Base-by-base conservation (phyloP, 2,888 invertebrate species). In the Plagiodera versicolora region DNA sequence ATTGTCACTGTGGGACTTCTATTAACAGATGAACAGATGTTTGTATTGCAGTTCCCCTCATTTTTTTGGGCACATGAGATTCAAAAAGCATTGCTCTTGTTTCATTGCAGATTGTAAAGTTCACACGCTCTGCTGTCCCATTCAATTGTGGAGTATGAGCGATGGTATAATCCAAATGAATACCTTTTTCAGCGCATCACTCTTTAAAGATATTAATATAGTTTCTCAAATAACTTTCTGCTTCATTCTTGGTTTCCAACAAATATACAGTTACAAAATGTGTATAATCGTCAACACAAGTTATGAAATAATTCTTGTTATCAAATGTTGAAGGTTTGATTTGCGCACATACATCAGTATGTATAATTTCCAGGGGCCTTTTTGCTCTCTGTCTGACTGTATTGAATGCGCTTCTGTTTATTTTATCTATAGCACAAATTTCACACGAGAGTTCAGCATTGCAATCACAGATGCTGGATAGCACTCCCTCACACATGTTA, bases 241-340 rank as follows among this genome's bases (percentile, higher is more conserved):
- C 44, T 53, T n/a, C 44, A 53, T 20, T 44, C 20, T 53, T 44
- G 18, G 9, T 10, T 53, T 53, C 19, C 20, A 53, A 19, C 10
- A 39, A 19, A 53, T 53, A 53, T 19, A 53, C 53, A 20, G 9
- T 14, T 1, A 24, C 45, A 56, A 30, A 48, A 56, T 56, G 55
- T 30, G 55, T 56, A 6, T 30, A 56, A 32, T 56, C 30, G 28
- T 56, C 55, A 10, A 56, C 20, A 47, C 47, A 56, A 46, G 55
- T 30, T n/a, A 56, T 47, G 28, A 56, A 56, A 56, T 56, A 56
- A 18, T 56, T 56, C 16, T 47, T 54, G 17, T 45, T 28, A 46
- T 45, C 11, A 46, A 19, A 52, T 35, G 52, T 28, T 16, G 35
- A 16, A 28, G 52, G 52, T 9, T 52, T n/a, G 9, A 52, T 52